These are phyloP conservation scores for Rhea americana DNA, from an alignment of 2,113 vertebrate genomes.

Conservation along the genomic window DNA sequence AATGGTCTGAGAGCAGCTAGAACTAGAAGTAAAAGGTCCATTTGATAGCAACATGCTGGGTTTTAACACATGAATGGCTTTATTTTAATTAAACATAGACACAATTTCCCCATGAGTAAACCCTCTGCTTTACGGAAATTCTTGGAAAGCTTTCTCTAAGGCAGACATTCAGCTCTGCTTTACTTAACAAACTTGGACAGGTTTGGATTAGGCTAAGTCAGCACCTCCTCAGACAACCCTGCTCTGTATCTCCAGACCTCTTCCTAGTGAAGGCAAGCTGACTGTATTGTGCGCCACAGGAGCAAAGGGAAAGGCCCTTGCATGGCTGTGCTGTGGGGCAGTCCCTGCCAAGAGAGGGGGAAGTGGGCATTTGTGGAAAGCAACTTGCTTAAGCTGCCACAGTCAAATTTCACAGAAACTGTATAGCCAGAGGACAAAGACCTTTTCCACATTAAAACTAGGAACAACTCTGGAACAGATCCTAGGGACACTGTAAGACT, in stretches of 20 bases:
- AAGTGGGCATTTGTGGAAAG: not conserved
- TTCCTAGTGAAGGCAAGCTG: not conserved
- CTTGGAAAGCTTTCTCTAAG: not conserved
- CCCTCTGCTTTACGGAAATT: not conserved
- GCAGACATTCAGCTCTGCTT: not conserved
- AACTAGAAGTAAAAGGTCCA: not conserved
- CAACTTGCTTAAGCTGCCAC: no score
- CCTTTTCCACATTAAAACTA: not conserved
- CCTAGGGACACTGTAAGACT: not conserved
- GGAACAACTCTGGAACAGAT: not conserved
- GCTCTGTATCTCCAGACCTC: not conserved
- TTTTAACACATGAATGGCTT: not conserved
- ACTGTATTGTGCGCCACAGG: fast-evolving
- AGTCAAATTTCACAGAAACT: fast-evolving
- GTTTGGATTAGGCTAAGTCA: not conserved
- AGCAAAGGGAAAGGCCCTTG: not conserved
- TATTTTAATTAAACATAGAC: not conserved
- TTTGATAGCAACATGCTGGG: not conserved
- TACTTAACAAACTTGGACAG: not conserved
- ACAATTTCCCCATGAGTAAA: not conserved
- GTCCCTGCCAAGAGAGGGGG: fast-evolving
- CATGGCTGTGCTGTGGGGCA: not conserved
- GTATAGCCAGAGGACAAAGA: no score
- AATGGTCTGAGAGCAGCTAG: not conserved
- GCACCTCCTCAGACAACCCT: not conserved